Conservation (phyloP, 2,888 invertebrate genomes). For the Hymenopus coronatus region DNA sequence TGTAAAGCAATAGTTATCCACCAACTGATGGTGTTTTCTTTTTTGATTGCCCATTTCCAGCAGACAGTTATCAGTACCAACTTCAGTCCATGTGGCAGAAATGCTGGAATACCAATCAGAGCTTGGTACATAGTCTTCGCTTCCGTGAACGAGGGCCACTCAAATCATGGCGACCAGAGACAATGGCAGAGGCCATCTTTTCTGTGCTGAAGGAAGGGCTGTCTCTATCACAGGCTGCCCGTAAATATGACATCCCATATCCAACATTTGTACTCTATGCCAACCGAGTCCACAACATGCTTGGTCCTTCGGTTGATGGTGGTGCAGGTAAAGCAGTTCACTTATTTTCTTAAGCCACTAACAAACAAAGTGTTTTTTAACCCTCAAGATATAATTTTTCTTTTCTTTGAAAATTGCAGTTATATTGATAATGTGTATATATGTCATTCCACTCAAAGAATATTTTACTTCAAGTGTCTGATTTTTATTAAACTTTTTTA, state of each 20-base stretch:
- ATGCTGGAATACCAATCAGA: slow-evolving; percentile 92
- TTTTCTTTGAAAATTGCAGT: too few relatives aligned
- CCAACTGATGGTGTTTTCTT: neutral
- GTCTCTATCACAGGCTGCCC: slow-evolving; percentile 84
- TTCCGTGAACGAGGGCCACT: slow-evolving; percentile 89
- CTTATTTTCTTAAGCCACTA: too few relatives aligned
- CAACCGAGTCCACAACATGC: slow-evolving; percentile 90
- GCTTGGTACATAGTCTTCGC: slow-evolving; percentile 83
- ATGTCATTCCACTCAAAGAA: too few relatives aligned
- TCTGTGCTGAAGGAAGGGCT: slow-evolving; percentile 88
- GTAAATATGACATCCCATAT: slow-evolving; percentile 93
- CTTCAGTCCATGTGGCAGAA: slow-evolving; percentile 95
- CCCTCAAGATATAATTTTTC: too few relatives aligned
- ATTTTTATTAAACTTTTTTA: too few relatives aligned
- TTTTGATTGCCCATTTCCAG: slow-evolving; percentile 48
- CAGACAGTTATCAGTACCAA: slow-evolving; percentile 94
- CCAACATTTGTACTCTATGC: slow-evolving; percentile 92
- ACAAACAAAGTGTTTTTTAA: too few relatives aligned
- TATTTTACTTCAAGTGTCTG: too few relatives aligned
- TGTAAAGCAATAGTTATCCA: neutral
- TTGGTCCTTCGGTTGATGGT: slow-evolving; percentile 88
- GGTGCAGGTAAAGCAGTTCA: slow-evolving; percentile 65
- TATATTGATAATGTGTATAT: too few relatives aligned
- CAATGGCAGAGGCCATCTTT: slow-evolving; percentile 93
- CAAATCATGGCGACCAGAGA: slow-evolving; percentile 91